Evolutionary conservation across 2,113 vertebrate genomes (phyloP).

Genomic region (Pteronura brasiliensis): DNA sequence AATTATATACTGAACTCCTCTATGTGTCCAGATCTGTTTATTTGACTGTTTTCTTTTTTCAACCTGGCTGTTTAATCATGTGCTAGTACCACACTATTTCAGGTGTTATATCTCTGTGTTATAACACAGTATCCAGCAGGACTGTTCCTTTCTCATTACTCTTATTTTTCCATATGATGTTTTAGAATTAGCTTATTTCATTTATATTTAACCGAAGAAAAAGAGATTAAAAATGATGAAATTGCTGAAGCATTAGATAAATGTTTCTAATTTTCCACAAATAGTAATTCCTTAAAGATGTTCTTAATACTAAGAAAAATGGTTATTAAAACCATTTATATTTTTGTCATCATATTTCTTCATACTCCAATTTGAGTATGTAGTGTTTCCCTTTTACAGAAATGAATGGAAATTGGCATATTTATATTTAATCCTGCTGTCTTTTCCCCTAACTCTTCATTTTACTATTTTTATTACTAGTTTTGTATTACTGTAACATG

Average conservation of each 20-base stretch:
- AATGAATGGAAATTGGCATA: not conserved
- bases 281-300: not conserved
- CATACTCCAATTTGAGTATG: not conserved
- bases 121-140: not conserved
- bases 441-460: not conserved
- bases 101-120: not conserved
- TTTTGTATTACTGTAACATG: not conserved
- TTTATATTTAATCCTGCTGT: not conserved
- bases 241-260: not conserved
- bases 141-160: not conserved
- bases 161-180: not conserved
- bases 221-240: conserved; percentile 1
- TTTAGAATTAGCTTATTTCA: not conserved
- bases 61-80: not conserved
- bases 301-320: conserved; percentile 12
- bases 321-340: not conserved
- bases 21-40: not conserved
- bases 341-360: conserved; percentile 15
- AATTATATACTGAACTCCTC: not conserved
- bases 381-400: not conserved
- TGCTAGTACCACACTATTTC: not conserved
- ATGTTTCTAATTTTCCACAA: not conserved
- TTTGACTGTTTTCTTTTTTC: not conserved
- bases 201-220: conserved; percentile 27
- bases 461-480: not conserved